phyloP scores from a whole-genome alignment of 2,888 invertebrate genomes.

The Octonoba sinensis region DNA sequence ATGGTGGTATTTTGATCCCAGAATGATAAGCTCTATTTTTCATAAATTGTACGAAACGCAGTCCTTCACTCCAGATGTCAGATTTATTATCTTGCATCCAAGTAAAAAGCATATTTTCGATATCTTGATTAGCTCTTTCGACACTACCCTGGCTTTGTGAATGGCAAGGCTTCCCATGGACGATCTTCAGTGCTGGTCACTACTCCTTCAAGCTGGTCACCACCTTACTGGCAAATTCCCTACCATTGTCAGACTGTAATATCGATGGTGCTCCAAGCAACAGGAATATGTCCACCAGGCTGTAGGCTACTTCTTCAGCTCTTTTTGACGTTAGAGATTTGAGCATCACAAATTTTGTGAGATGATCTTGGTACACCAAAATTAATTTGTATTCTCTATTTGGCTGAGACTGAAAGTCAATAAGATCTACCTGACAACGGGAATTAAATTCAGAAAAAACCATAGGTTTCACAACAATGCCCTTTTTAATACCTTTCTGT shows the following conservation, averaged over 20 bases:
- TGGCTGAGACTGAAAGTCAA: slow-evolving; percentile 26
- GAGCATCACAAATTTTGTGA: slow-evolving; percentile 64
- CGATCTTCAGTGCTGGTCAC: slow-evolving; percentile 41
- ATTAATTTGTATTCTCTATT: slow-evolving; percentile 63
- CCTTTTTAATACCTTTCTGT: slow-evolving; percentile 39
- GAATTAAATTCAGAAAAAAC: slow-evolving; percentile 23
- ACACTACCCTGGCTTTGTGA: slow-evolving; percentile 31
- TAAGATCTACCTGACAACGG: slow-evolving; percentile 65
- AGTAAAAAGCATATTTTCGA: background rate
- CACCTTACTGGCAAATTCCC: slow-evolving; percentile 60
- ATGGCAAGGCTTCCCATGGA: slow-evolving; percentile 49
- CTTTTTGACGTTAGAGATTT: slow-evolving; percentile 59
- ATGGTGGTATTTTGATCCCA: background rate
- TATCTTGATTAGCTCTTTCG: slow-evolving; percentile 20
- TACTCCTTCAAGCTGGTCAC: slow-evolving; percentile 30
- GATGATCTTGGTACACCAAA: slow-evolving; percentile 64
- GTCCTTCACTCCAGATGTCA: background rate
- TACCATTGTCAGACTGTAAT: slow-evolving; percentile 63
- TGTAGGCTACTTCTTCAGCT: slow-evolving; percentile 54
- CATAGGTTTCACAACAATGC: no score
- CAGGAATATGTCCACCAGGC: slow-evolving; percentile 61
- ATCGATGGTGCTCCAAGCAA: slow-evolving; percentile 62
- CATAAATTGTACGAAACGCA: slow-evolving; percentile 4
- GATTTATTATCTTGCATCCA: slow-evolving; percentile 2
- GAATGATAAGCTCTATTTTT: slow-evolving; percentile 1